phyloP scores from a whole-genome alignment of 2,797 vertebrate genomes.

The Poecilia gillii region DNA sequence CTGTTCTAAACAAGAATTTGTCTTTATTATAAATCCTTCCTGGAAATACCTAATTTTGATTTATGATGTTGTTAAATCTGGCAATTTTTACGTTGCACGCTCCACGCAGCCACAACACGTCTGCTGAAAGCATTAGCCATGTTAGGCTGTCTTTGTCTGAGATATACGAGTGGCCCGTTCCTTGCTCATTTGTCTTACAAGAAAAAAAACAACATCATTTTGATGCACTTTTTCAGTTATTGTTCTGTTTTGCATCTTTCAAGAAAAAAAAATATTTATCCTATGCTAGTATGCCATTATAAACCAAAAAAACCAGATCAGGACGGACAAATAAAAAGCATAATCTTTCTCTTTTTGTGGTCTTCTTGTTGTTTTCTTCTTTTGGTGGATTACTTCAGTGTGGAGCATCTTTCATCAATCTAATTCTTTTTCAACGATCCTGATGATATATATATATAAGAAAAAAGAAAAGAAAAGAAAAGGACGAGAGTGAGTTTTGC shows the following conservation, averaged over 20 bases:
- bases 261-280: not conserved
- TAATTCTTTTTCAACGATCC: constrained; percentile 29
- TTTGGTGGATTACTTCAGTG: constrained; percentile 17
- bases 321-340: not conserved
- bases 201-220: constrained; percentile 30
- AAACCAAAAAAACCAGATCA: constrained; percentile 17
- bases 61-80: constrained; percentile 66
- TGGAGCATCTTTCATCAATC: constrained; percentile 35
- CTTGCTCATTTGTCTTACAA: constrained; percentile 40
- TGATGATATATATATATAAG: constrained; percentile 48
- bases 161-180: constrained; percentile 72
- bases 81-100: constrained; percentile 57
- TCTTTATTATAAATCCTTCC: constrained; percentile 51
- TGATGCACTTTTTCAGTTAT: not conserved
- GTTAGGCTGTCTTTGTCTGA: constrained; percentile 47
- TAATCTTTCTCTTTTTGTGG: not conserved
- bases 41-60: constrained; percentile 63
- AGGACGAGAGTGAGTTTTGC: constrained; percentile 58
- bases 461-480: constrained; percentile 33
- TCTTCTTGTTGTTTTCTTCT: constrained; percentile 17
- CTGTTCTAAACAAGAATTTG: constrained; percentile 21
- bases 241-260: constrained; percentile 2
- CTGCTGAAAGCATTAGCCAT: constrained; percentile 75
- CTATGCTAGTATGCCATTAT: constrained; percentile 3
- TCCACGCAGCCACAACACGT: constrained; percentile 72